Conservation (phyloP, 1,140 invertebrate genomes). For the Plectrocnemia conspersa region DNA sequence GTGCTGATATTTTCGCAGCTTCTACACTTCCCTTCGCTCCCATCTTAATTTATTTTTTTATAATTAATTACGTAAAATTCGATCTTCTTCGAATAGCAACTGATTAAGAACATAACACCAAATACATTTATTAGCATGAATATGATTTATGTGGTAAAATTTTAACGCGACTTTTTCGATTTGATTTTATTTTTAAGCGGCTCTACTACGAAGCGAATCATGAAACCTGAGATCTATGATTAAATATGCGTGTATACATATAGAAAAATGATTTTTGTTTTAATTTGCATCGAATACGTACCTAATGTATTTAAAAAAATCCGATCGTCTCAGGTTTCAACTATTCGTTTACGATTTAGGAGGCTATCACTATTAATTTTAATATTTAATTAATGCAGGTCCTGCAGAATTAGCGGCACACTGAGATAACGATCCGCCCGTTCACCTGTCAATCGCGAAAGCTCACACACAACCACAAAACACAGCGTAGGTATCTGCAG, state of each 20-base stretch:
- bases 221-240: background rate
- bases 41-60: conserved; percentile 43
- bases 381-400: background rate
- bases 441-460: background rate
- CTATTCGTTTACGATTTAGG: background rate
- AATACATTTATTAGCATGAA: too few species aligned
- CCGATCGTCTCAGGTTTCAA: conserved; percentile 1
- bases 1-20: conserved; percentile 66
- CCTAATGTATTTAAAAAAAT: conserved; percentile 19
- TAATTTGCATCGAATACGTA: conserved; percentile 22
- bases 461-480: background rate
- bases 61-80: background rate
- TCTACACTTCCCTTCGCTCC: conserved; percentile 70
- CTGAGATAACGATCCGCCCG: background rate
- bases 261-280: conserved; percentile 3
- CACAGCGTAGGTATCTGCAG: background rate
- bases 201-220: background rate
- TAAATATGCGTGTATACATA: background rate
- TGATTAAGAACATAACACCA: too few species aligned
- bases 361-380: too few species aligned
- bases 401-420: background rate
- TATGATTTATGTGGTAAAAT: too few species aligned
- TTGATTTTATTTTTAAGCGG: too few species aligned
- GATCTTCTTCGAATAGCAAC: conserved; percentile 3
- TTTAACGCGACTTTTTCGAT: too few species aligned